Percentiles rank a stretch among this genome's conserved stretches.
These are phyloP conservation scores for Chloropsis cyanopogon DNA, from an alignment of 2,113 vertebrate genomes.

Conservation along the genomic window DNA sequence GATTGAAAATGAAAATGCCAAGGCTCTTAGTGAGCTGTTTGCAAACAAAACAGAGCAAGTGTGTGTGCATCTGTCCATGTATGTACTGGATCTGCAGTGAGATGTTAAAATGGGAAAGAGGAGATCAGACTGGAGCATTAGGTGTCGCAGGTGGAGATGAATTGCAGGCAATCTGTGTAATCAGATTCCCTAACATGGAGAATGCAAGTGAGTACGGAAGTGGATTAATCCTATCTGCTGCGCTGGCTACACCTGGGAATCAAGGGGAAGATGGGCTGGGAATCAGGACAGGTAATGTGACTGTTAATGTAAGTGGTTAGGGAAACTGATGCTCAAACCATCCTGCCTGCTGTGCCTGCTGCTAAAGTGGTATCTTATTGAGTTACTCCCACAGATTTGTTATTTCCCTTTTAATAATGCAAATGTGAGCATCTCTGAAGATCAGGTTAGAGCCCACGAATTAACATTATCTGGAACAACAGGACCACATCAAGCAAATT, in stretches of 20 bases:
- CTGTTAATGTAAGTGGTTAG: neutral
- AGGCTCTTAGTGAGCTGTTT: neutral
- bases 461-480: neutral
- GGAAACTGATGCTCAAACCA: neutral
- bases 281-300: neutral
- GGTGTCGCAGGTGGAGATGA: conserved; percentile 34
- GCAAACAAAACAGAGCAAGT: neutral
- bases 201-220: neutral
- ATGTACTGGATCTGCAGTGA: neutral
- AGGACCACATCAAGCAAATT: neutral
- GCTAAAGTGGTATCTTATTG: neutral
- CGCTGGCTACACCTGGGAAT: conserved; percentile 2
- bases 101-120: neutral
- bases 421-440: neutral
- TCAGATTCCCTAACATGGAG: conserved; percentile 41
- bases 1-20: neutral
- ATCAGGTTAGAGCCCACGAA: neutral
- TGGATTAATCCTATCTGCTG: conserved; percentile 28
- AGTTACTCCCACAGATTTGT: neutral
- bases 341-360: neutral
- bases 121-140: conserved; percentile 1
- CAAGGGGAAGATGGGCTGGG: neutral
- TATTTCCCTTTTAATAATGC: neutral
- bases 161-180: conserved; percentile 34
- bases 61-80: neutral